Conservation (phyloP, 1,140 invertebrate genomes). For the Anastrepha obliqua region DNA sequence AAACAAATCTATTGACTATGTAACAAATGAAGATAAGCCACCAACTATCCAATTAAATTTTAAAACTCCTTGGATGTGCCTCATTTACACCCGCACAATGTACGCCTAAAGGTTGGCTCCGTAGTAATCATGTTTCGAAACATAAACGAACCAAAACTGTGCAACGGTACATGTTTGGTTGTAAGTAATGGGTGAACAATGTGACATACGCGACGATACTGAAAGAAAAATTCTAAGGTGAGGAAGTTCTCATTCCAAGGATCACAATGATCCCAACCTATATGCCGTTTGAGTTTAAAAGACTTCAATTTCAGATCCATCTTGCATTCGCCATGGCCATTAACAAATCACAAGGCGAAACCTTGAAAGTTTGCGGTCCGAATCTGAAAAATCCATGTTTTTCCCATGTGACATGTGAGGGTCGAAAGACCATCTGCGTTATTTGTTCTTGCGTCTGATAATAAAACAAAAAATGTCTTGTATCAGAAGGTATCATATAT, state of each 20-base stretch:
- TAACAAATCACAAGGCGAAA: conserved; percentile 77
- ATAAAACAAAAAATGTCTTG: neutral
- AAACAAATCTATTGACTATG: too few species aligned
- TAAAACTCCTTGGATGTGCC: too few species aligned
- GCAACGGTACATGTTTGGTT: too few species aligned
- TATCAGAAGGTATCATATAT: neutral
- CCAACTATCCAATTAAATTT: too few species aligned
- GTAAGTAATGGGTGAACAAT: conserved; percentile 60
- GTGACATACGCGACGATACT: conserved; percentile 75
- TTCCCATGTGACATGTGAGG: conserved; percentile 19
- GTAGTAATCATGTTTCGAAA: too few species aligned
- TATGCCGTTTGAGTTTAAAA: conserved; percentile 70
- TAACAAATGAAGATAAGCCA: too few species aligned
- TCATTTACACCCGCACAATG: too few species aligned
- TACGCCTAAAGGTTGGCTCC: too few species aligned
- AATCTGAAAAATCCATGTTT: conserved; percentile 12
- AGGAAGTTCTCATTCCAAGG: conserved; percentile 66
- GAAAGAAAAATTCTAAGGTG: conserved; percentile 64
- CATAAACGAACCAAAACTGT: too few species aligned
- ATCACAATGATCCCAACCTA: conserved; percentile 70
- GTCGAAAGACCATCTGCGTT: neutral
- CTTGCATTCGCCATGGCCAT: conserved; percentile 76
- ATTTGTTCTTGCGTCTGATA: neutral
- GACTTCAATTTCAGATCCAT: conserved; percentile 68
- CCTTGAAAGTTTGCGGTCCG: conserved; percentile 63